Evolutionary conservation across 2,888 invertebrate species (phyloP), one percentile per base, ranked within the genome.

Genomic region (Ormyrus labotus): DNA sequence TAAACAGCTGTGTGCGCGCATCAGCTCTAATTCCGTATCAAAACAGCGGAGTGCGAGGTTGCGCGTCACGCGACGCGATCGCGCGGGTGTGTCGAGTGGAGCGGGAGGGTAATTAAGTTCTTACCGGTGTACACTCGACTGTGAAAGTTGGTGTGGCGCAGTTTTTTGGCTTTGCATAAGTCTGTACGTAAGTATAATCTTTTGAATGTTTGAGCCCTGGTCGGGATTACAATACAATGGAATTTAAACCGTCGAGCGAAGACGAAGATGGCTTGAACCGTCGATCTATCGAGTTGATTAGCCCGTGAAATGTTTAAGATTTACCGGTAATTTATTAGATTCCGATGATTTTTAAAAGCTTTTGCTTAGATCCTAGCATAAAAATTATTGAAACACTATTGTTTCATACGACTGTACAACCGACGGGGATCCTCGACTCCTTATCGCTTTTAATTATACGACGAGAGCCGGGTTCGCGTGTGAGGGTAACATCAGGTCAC

Each of bases 361-460:
- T 34, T 34, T 34, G 34, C 34, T 34, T 4, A 34, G 34, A 34
- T 34, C 34, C 34, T 3, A 3, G 2, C 34, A 34, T 34, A 34
- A 34, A 34, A 34, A 55, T 55, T 68, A 53, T 68, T 68, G n/a
- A 68, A 5, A 0, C 7, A 50, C 48, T 8, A 53, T 5, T 67
- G 47, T 6, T 48, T 48, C 47, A 34, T 19, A 5, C 6, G 55
- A 72, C 61, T 53, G 47, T 47, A 64, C 64, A 7, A 2, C 7
- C 58, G 2, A 57, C 11, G n/a, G 1, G 10, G 6, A 58, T 34
- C 34, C 34, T 34, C 34, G 2, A 50, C 34, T 53, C 45, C 63
- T 68, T 73, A 81, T 73, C 64, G 53, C 63, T 58, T 77, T 81
- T 81, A 77, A 81, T 81, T 77, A 81, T 11, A 13, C 63, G 51